A percentile compares a stretch with the other conserved stretches of the same genome.
phyloP scores from a whole-genome alignment of 1,140 invertebrate genomes.

The Zaprionus lachaisei region DNA sequence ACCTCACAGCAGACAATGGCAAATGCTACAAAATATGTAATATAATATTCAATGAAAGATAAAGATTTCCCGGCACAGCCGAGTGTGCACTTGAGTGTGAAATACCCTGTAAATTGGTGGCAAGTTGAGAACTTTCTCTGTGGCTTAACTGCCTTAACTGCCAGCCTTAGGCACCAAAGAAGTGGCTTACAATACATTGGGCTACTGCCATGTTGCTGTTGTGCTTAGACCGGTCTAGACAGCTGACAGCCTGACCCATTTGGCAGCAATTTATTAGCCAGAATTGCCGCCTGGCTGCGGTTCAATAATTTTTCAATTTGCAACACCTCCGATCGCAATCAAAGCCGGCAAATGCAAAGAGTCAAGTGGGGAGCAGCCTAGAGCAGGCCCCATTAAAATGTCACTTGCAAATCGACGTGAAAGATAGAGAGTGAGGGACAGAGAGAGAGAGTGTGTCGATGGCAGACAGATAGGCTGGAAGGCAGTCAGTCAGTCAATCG shows the following conservation, averaged over 20 bases:
- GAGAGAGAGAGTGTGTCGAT: neutral
- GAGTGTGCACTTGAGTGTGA: neutral
- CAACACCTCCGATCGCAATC: neutral
- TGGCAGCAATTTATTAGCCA: conserved; percentile 29
- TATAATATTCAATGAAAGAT: neutral
- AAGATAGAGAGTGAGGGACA: neutral
- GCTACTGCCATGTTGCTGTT: neutral
- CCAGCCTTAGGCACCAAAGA: neutral
- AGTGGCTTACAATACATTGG: neutral
- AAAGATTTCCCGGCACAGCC: neutral
- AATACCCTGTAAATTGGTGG: neutral
- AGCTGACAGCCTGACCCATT: neutral
- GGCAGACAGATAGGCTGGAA: conserved; percentile 16
- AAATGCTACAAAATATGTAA: neutral
- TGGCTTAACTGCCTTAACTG: neutral
- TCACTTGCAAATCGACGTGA: neutral
- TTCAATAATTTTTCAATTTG: conserved; percentile 31
- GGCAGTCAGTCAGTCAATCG: conserved; percentile 69
- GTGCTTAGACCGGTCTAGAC: neutral
- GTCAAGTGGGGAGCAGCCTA: neutral
- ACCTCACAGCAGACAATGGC: no score
- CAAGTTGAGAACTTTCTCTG: neutral
- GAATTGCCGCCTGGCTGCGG: conserved; percentile 7
- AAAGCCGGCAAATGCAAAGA: neutral
- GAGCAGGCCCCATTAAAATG: conserved; percentile 30